Percentiles rank a stretch among this genome's conserved stretches.
phyloP scores from a whole-genome alignment of 2,888 invertebrate genomes.

The Notodonta dromedarius region DNA sequence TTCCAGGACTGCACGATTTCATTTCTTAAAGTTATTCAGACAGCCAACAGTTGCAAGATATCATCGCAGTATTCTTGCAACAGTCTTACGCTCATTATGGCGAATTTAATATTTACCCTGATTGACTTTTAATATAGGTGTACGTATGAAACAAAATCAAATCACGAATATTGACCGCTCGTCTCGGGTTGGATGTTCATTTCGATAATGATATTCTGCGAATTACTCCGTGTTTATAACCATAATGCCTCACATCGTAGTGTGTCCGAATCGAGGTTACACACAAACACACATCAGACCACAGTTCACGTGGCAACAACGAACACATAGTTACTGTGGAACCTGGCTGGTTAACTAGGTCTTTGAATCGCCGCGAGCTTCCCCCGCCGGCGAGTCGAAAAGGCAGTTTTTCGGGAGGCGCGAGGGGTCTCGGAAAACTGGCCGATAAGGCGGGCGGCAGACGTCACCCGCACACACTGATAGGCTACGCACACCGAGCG shows the following conservation, averaged over 20 bases:
- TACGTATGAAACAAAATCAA: conserved; percentile 52
- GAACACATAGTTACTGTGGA: conserved; percentile 68
- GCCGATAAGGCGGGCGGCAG: conserved; percentile 72
- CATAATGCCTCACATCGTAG: conserved; percentile 72
- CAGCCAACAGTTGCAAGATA: conserved; percentile 1
- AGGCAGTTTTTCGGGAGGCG: conserved; percentile 49
- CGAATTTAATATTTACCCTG: conserved; percentile 6
- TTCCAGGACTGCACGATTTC: conserved; percentile 20
- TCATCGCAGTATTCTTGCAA: background rate
- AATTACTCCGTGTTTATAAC: conserved; percentile 80
- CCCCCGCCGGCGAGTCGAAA: conserved; percentile 45
- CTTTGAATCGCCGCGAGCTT: conserved; percentile 61
- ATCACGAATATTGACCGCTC: conserved; percentile 55
- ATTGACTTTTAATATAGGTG: conserved; percentile 19
- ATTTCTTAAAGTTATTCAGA: conserved; percentile 13
- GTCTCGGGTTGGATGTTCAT: conserved; percentile 70
- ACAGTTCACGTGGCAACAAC: conserved; percentile 80
- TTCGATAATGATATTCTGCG: conserved; percentile 81
- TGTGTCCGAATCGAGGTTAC: conserved; percentile 82
- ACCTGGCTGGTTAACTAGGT: conserved; percentile 54
- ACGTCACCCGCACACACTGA: conserved; percentile 78
- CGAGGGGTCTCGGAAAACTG: conserved; percentile 52
- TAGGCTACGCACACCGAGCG: conserved; percentile 53
- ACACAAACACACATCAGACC: conserved; percentile 64
- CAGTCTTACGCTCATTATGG: background rate